These are phyloP conservation scores for Tetraodon nigroviridis DNA, from an alignment of 2,113 vertebrate species.

Conservation along the genomic window DNA sequence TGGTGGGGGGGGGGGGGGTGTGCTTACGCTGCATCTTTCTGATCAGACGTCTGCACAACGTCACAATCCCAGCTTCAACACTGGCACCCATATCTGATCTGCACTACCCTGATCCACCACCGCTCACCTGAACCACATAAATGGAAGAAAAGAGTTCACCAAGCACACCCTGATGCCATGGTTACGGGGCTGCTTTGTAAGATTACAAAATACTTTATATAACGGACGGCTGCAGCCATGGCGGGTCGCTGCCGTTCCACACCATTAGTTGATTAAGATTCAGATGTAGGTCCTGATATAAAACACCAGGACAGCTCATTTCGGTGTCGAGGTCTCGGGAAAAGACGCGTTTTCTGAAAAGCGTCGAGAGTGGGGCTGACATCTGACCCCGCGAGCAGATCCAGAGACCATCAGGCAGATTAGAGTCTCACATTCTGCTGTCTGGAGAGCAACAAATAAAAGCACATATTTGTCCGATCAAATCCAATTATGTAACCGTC, in stretches of 20 bases:
- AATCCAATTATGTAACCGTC: constrained; percentile 45
- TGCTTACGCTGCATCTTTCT: constrained; percentile 44
- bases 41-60: background rate
- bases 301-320: too few relatives aligned
- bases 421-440: constrained; percentile 14
- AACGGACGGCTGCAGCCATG: too few relatives aligned
- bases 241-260: too few relatives aligned
- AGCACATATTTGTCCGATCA: constrained; percentile 33
- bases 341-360: too few relatives aligned
- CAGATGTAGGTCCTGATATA: background rate
- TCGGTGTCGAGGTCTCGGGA: too few relatives aligned
- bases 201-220: background rate
- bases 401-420: constrained; percentile 22
- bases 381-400: constrained; percentile 18
- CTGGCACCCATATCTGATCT: too few relatives aligned
- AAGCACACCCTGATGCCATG: constrained; percentile 9
- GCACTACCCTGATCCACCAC: constrained; percentile 5
- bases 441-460: constrained; percentile 27
- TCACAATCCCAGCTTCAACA: too few relatives aligned
- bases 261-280: background rate
- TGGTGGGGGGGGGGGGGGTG: background rate
- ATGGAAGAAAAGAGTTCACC: constrained; percentile 1
- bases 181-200: constrained; percentile 14
- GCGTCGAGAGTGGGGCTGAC: constrained; percentile 7
- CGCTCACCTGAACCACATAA: background rate